Evolutionary conservation across 92 coral and sea anemone genomes (phyloP), one percentile per base, ranked within the genome.

Genomic region (Bergia puertoricense): DNA sequence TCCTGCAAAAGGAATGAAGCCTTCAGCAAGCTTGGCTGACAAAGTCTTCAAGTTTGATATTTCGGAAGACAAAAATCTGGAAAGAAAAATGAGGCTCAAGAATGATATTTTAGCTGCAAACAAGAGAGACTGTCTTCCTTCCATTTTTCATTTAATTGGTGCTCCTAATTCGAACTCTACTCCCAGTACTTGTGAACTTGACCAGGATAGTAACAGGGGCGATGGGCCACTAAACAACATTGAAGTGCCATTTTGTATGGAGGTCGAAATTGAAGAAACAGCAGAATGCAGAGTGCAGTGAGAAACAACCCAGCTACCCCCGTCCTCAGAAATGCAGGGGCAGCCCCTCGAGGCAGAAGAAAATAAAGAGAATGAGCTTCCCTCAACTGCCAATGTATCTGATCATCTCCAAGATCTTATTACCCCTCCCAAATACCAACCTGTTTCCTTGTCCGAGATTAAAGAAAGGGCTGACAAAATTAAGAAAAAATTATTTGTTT

Each of bases 401-500:
- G 30, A 30, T 30, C 43, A 74, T 30, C 44, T 74, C 45, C 37
- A 10, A 9, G 88, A 85, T 11, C 1, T 85, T 46, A 59, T 81
- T 2, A 62, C 46, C 38, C 86, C 76, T 68, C 81, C 73, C 0
- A 85, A 85, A 15, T 85, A 44, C 74, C 48, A 39, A 10, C 88
- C 88, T 9, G 13, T 85, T 71, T 85, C 88, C 41, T 45, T 75
- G 14, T 54, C 46, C 13, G 82, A 85, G 23, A 85, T 75, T 40
- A 85, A 74, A 73, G 88, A 85, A 74, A 85, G 88, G 50, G 88
- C 88, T 48, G 81, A 85, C 23, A 74, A 85, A 85, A 75, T 74
- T 45, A 85, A 85, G 48, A 85, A n/a, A 74, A 75, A 46, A 4
- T 36, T 85, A 80, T 74, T 74, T 51, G 89, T 85, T 39, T 73